phyloP scores from a whole-genome alignment of 92 coral and sea anemone genomes.

The Palythoa caribaeorum region DNA sequence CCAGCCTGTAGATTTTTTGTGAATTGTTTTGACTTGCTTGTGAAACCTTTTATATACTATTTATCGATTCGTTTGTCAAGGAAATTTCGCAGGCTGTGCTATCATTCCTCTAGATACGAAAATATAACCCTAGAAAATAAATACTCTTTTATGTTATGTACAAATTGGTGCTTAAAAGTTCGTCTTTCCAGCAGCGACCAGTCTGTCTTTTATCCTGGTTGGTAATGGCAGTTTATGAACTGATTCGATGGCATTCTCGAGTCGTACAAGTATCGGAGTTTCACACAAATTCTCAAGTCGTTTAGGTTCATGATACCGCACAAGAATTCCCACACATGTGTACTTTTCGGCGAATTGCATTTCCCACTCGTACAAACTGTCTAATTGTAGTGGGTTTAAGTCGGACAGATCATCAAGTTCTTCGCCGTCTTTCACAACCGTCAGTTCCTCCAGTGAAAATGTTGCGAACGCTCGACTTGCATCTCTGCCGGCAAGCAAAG shows the following conservation, averaged over 20 bases:
- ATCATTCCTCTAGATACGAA: conserved; percentile 3
- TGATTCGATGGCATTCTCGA: conserved; percentile 12
- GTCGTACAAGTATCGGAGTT: conserved; percentile 57
- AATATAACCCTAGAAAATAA: conserved; percentile 32
- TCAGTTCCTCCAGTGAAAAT: conserved; percentile 66
- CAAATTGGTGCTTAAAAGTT: background rate
- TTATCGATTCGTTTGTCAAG: background rate
- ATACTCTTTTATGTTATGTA: conserved; percentile 32
- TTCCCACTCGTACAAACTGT: conserved; percentile 87
- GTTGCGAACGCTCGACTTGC: conserved; percentile 98
- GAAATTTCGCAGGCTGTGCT: conserved; percentile 9
- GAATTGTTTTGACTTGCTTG: conserved; percentile 11
- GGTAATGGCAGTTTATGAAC: conserved; percentile 64
- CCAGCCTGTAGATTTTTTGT: conserved; percentile 26
- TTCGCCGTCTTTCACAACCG: conserved; percentile 35
- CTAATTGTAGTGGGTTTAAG: conserved; percentile 85
- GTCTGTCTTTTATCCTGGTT: conserved; percentile 29
- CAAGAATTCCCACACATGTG: conserved; percentile 83
- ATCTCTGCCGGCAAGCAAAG: conserved; percentile 89
- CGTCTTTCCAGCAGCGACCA: conserved; percentile 11
- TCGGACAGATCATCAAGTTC: conserved; percentile 85
- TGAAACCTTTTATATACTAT: background rate
- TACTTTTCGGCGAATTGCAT: conserved; percentile 88
- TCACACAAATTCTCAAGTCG: conserved; percentile 75
- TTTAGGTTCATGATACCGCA: conserved; percentile 79